Evolutionary conservation across 2,113 vertebrate species (phyloP).

Genomic region (Theristicus caerulescens): DNA sequence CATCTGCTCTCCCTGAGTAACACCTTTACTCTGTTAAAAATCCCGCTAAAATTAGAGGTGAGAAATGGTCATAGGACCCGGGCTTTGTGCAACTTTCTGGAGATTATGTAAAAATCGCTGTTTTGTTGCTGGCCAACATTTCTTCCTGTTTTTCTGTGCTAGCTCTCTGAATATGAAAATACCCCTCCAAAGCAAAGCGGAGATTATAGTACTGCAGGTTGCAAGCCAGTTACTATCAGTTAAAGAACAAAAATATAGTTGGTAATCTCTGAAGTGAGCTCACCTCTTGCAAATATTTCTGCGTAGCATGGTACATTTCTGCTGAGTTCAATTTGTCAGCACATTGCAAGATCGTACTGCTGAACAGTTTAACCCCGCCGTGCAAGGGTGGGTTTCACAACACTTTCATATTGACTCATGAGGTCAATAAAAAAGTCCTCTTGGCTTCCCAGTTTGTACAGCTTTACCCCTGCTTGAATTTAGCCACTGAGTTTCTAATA

Average conservation of each 20-base stretch:
- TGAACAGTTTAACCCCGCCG: neutral
- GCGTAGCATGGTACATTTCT: neutral
- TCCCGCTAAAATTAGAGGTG: neutral
- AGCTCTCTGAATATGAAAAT: neutral
- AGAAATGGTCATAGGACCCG: rapidly evolving
- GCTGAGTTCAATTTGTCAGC: neutral
- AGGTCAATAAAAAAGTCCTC: neutral
- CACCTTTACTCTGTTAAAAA: neutral
- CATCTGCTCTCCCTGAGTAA: neutral
- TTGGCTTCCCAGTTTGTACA: neutral
- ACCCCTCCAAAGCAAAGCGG: neutral
- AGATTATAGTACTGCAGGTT: neutral
- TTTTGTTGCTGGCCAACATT: neutral
- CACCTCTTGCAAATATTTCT: neutral
- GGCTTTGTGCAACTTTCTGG: neutral
- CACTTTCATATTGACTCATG: neutral
- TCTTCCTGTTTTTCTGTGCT: neutral
- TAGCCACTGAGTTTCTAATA: neutral
- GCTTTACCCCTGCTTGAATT: neutral
- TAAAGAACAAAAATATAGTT: neutral
- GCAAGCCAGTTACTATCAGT: neutral
- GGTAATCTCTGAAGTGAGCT: neutral
- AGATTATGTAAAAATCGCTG: neutral
- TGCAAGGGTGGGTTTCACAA: neutral
- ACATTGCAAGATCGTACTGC: too few species aligned